Evolutionary conservation across 2,888 invertebrate genomes (phyloP), one percentile per base, ranked within the genome.

Genomic region (Andrena minutula): DNA sequence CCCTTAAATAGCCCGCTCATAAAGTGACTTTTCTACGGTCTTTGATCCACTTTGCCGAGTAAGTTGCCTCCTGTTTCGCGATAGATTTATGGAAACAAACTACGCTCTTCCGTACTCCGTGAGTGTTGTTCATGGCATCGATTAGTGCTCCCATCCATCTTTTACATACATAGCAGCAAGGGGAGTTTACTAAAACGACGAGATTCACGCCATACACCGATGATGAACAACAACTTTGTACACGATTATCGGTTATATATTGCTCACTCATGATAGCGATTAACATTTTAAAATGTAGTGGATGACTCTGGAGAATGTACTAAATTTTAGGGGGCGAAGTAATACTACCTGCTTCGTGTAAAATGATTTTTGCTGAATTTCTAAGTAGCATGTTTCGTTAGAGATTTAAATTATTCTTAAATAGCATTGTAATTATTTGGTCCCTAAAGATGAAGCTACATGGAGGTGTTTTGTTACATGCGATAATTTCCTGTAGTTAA

Each of bases 81-180:
- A 53, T 16, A 53, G 51, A 68, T 53, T 41, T n/a, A 71, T 75
- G 60, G 28, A 75, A 69, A 75, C 66, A 26, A 69, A 61, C 20
- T 69, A 20, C 32, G 20, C 60, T 16, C 30, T 73, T 53, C 28
- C 61, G 5, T 16, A 20, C 10, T 41, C 12, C 64, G 32, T 7
- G 23, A 7, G 8, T 41, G 6, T 2, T 26, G 10, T 32, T 26
- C 23, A 32, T 10, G 6, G 20, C 4, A 4, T n/a, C 73, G 51
- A 75, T 28, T 53, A 35, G 6, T 3, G 16, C 26, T 30, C 20
- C 26, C 7, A 23, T n/a, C 66, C 20, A 32, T 32, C 32, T 23
- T 35, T 26, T 20, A 41, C 41, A 41, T 64, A 16, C 28, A 26
- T 5, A 26, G 8, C 26, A 47, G 47, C 26, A 26, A 8, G 26